Evolutionary conservation across 2,113 vertebrate genomes (phyloP), one percentile per base, ranked within the genome.

Genomic region (Chroicocephalus ridibundus): DNA sequence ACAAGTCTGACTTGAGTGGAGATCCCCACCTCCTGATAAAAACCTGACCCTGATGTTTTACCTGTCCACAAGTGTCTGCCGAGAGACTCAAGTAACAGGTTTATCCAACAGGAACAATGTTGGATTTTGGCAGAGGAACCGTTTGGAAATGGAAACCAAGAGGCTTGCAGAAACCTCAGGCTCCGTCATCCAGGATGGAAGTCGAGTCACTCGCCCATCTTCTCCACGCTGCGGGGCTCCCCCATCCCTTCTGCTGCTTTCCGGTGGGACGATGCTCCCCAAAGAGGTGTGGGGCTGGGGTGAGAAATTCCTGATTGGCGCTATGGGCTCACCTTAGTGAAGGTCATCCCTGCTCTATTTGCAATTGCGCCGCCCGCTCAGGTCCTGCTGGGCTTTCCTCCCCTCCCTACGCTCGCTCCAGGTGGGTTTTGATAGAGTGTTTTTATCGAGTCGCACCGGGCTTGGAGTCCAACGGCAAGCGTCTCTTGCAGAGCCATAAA

Each of bases 1-100:
- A 0, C 0, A 5, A 62, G 34, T 12, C 42, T 64, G 16, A 62
- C 27, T 31, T 0, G 0, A 36, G 61, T 9, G 14, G 38, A 38
- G 10, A 52, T 62, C 62, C 66, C 68, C 65, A 55, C 13, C 21
- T 62, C 55, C 27, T 11, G 6, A 2, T 31, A 54, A 51, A 62
- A 26, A 12, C 44, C 60, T 40, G 47, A 34, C 27, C 24, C 27
- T 70, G 54, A 69, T 5, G 4, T 54, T 81, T 75, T 9, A 69
- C 44, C 71, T 3, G 5, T 7, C 4, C 0, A 2, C 1, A 10
- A 72, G 32, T 0, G 1, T 62, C 26, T 51, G 24, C 51, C 70
- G 34, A 26, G 47, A 80, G 47, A 31, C n/a, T 64, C 38, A 2
- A 57, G 32, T 42, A 66, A 31, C 10, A 54, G 9, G 6, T 75